A percentile compares a stretch with the other conserved stretches of the same genome.
These are phyloP conservation scores for Oxystoma pomonae DNA, from an alignment of 2,888 invertebrate genomes.

Conservation along the genomic window DNA sequence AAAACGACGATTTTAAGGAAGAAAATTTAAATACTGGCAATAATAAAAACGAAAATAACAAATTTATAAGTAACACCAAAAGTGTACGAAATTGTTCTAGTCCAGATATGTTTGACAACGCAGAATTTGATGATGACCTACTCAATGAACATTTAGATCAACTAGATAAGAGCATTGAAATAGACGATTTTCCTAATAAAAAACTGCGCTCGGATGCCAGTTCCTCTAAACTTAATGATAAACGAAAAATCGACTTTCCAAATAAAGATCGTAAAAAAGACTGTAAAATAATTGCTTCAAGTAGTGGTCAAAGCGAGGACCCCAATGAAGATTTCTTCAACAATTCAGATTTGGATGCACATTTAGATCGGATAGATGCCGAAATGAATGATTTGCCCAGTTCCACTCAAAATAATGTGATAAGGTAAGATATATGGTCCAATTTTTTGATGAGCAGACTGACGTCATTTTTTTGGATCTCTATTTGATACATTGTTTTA, in stretches of 20 bases:
- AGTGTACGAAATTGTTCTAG: conserved; percentile 9
- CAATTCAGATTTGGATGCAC: conserved; percentile 37
- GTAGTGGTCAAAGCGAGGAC: neutral
- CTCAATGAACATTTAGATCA: conserved; percentile 20
- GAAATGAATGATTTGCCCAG: conserved; percentile 19
- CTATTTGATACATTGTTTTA: too few relatives aligned
- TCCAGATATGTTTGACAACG: conserved; percentile 33
- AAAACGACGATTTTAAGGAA: conserved; percentile 14
- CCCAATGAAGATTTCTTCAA: conserved; percentile 41
- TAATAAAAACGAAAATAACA: conserved; percentile 12
- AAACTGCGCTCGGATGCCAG: neutral
- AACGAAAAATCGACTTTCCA: too few relatives aligned
- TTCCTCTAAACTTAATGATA: too few relatives aligned
- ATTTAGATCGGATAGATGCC: conserved; percentile 30
- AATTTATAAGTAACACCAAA: neutral
- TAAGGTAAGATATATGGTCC: too few relatives aligned
- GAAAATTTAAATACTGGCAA: neutral
- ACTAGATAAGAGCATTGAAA: conserved; percentile 6
- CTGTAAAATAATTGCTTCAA: neutral
- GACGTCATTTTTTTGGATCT: too few relatives aligned
- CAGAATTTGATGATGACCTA: conserved; percentile 29
- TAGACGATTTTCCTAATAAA: neutral
- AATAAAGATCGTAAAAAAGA: too few relatives aligned
- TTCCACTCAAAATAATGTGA: conserved; percentile 15
- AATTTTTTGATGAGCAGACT: too few relatives aligned